Base-by-base conservation (phyloP, 2,113 vertebrate species). In the Empidonax traillii region DNA sequence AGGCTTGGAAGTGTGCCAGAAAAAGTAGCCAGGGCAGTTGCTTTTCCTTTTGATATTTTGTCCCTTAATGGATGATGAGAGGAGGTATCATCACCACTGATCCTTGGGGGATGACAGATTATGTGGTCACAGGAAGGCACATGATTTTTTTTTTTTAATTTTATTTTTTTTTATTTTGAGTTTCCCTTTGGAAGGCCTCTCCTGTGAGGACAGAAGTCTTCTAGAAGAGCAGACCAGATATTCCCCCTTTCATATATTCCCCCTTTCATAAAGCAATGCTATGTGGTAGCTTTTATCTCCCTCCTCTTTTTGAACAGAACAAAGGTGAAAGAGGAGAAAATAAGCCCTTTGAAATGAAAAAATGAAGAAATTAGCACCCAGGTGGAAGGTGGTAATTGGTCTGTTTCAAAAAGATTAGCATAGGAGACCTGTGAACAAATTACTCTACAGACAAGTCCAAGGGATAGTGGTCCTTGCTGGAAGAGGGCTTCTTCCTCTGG, bases 21-120 rank as follows among this genome's bases (percentile, higher is more conserved):
- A 86, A 74, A 95, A 86, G 87, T 88, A 94, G 85, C 87, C 68
- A 90, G 75, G 55, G 78, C 87, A 83, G 82, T 91, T 59, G 33
- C 78, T 90, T 93, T 85, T 94, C 82, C 67, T 93, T 88, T 80
- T 44, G 82, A n/a, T 80, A 55, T 87, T 96, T 95, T 76, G 41
- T 83, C n/a, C 39, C 30, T 71, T 91, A 91, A 79, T 77, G 81
- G 43, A 76, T 93, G 91, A 58, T 96, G 94, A 96, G 95, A 93
- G 82, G 78, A 90, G 37, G 52, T 86, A 88, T 88, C 71, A 80
- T 96, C 91, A 71, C 94, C 63, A 23, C 94, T 95, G 81, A 93
- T 89, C 69, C 84, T 68, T 62, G 44, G n/a, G 74, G 39, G 24
- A 49, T 85, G 85, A 71, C 91, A 92, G 66, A 33, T 47, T 76